A percentile compares a stretch with the other conserved stretches of the same genome.
These are phyloP conservation scores for Xanthorhoe designata DNA, from an alignment of 2,888 invertebrate species.

Conservation along the genomic window DNA sequence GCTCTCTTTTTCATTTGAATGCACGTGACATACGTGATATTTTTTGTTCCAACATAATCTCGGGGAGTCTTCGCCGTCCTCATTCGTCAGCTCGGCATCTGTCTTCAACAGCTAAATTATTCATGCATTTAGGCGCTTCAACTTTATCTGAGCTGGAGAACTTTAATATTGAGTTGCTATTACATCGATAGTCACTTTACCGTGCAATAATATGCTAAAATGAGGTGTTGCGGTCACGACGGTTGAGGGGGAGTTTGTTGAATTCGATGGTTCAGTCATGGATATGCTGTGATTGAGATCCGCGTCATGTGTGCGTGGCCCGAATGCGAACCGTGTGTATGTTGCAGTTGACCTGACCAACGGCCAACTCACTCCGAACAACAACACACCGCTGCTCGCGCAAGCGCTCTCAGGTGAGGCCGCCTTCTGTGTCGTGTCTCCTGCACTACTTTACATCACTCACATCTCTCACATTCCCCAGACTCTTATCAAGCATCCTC, in stretches of 20 bases:
- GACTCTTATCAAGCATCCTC: conserved; percentile 26
- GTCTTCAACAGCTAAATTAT: conserved; percentile 80
- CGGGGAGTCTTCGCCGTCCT: conserved; percentile 71
- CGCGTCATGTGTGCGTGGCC: conserved; percentile 73
- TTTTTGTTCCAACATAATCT: conserved; percentile 82
- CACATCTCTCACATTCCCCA: conserved; percentile 33
- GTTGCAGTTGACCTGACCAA: conserved; percentile 97
- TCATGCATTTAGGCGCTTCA: conserved; percentile 81
- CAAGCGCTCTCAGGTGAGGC: conserved; percentile 97
- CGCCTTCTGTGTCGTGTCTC: conserved; percentile 55
- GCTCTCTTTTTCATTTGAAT: conserved; percentile 85
- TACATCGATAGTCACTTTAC: conserved; percentile 77
- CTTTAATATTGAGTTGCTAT: conserved; percentile 75
- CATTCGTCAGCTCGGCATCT: conserved; percentile 78
- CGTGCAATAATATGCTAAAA: conserved; percentile 70
- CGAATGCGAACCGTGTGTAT: conserved; percentile 87
- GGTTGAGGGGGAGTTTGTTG: conserved; percentile 51
- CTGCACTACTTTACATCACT: conserved; percentile 48
- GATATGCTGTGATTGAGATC: conserved; percentile 65
- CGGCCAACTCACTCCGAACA: conserved; percentile 97
- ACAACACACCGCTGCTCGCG: conserved; percentile 97
- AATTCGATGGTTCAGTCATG: conserved; percentile 82
- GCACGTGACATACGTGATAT: conserved; percentile 85
- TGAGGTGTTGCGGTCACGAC: conserved; percentile 57
- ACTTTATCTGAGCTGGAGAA: conserved; percentile 70